Evolutionary conservation across 2,113 vertebrate species (phyloP).

Genomic region (Arizona elegans): DNA sequence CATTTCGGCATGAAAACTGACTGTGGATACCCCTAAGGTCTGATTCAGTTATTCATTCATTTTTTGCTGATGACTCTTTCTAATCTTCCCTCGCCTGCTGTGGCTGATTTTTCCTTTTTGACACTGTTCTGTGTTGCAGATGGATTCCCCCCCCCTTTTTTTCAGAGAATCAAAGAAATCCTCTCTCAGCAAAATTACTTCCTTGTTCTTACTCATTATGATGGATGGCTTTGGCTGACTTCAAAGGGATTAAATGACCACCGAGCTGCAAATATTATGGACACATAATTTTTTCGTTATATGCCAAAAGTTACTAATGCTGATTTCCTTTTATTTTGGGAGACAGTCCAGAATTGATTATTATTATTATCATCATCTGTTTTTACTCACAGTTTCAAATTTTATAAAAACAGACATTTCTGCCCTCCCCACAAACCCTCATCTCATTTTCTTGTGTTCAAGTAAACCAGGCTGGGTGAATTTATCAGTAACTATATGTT

Average conservation of each 20-base stretch:
- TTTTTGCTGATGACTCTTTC: slow-evolving; percentile 43
- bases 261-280: background rate
- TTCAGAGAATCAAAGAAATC: background rate
- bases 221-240: slow-evolving; percentile 16
- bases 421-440: background rate
- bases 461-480: background rate
- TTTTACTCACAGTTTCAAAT: background rate
- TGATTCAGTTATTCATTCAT: slow-evolving; percentile 59
- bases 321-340: background rate
- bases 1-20: background rate
- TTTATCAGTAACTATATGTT: background rate
- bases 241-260: slow-evolving; percentile 16
- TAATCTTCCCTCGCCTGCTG: slow-evolving; percentile 36
- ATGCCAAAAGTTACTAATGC: background rate
- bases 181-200: slow-evolving; percentile 18
- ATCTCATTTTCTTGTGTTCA: background rate
- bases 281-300: background rate
- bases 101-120: slow-evolving; percentile 44
- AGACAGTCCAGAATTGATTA: background rate
- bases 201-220: background rate
- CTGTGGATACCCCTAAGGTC: background rate
- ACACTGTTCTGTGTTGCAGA: slow-evolving; percentile 18
- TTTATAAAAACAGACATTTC: background rate
- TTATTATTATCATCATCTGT: background rate
- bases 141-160: background rate